phyloP scores from a whole-genome alignment of 2,797 vertebrate species.

The Salarias fasciatus region DNA sequence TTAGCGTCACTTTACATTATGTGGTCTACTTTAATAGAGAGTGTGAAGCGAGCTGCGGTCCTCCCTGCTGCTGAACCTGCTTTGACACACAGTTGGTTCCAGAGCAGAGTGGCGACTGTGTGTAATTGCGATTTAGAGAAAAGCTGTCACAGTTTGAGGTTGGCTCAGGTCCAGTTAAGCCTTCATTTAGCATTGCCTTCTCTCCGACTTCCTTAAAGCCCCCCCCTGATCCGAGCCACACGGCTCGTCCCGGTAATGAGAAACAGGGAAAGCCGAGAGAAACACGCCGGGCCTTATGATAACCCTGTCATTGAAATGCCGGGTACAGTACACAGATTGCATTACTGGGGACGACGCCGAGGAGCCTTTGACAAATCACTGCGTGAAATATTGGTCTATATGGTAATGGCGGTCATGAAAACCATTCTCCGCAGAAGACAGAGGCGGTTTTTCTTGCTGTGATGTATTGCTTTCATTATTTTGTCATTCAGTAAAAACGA shows the following conservation, averaged over 20 bases:
- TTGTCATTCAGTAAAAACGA: conserved; percentile 26
- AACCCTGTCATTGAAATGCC: conserved; percentile 46
- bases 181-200: conserved; percentile 42
- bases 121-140: conserved; percentile 49
- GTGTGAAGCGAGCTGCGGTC: neutral
- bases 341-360: conserved; percentile 18
- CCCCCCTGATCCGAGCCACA: conserved; percentile 26
- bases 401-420: conserved; percentile 45
- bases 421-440: conserved; percentile 24
- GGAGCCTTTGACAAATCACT: conserved; percentile 37
- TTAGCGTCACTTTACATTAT: too few species aligned
- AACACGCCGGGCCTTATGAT: conserved; percentile 31
- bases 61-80: conserved; percentile 1
- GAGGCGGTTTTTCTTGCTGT: conserved; percentile 6
- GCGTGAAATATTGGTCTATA: conserved; percentile 49
- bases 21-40: too few species aligned
- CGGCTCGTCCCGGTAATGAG: conserved; percentile 47
- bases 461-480: conserved; percentile 57
- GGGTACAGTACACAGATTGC: conserved; percentile 29
- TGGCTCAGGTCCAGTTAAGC: conserved; percentile 37
- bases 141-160: conserved; percentile 50
- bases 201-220: conserved; percentile 30
- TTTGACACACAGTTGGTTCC: conserved; percentile 5
- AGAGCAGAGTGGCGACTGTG: neutral
- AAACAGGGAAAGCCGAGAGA: conserved; percentile 30